Conservation (phyloP, 2,797 vertebrate genomes). For the Crenichthys baileyi region DNA sequence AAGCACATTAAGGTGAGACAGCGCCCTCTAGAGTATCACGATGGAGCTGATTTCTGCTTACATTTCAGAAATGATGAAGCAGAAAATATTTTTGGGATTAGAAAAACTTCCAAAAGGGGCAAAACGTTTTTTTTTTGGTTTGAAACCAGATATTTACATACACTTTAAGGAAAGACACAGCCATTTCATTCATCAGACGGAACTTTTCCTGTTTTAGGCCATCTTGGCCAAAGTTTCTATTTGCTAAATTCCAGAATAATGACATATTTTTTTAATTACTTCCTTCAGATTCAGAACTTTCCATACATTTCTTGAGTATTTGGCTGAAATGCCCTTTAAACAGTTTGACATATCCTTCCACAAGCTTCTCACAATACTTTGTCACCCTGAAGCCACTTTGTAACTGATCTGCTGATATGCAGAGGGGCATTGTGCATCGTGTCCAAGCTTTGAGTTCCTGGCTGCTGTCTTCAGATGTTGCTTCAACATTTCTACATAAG, state of each 20-base stretch:
- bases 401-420: background rate
- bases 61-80: background rate
- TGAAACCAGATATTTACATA: too few species aligned
- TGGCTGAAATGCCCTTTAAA: background rate
- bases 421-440: background rate
- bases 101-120: too few species aligned
- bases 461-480: too few species aligned
- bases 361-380: background rate
- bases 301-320: background rate
- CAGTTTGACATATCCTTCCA: background rate
- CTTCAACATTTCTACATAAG: too few species aligned
- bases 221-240: background rate
- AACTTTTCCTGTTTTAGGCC: too few species aligned
- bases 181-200: background rate
- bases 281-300: too few species aligned
- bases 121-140: too few species aligned
- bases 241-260: background rate
- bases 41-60: background rate
- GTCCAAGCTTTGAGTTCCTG: background rate
- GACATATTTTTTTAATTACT: background rate
- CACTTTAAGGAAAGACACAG: background rate
- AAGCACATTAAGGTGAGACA: conserved; percentile 97
- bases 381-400: background rate
- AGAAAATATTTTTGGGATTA: background rate
- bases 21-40: background rate